Percentiles rank a stretch among this genome's conserved stretches.
Conservation (phyloP, 2,797 vertebrate species). For the Tenualosa thibaudeaui region DNA sequence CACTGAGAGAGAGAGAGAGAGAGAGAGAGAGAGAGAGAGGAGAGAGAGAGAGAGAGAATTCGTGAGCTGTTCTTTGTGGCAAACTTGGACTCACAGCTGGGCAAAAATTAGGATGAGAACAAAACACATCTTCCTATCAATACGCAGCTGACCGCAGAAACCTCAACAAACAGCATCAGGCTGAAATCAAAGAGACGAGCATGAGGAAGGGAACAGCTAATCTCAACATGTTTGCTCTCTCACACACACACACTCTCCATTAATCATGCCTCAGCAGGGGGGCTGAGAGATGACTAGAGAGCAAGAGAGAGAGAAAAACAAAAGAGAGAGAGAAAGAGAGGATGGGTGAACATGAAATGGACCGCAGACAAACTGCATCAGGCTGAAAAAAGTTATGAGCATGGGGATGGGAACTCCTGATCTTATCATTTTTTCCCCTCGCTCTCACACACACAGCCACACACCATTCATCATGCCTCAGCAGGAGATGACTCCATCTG, state of each 20-base stretch:
- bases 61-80: no score
- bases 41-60: neutral
- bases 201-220: neutral
- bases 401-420: neutral
- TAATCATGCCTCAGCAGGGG: no score
- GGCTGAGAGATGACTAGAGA: no score
- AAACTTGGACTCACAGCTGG: no score
- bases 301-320: neutral
- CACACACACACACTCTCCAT: neutral
- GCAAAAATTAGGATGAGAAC: no score
- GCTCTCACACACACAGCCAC: no score
- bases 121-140: no score
- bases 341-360: neutral
- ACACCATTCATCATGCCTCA: neutral
- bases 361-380: neutral
- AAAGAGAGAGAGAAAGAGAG: neutral
- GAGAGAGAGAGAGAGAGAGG: constrained; percentile 20
- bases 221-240: neutral
- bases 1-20: constrained; percentile 50
- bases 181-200: neutral
- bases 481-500: neutral
- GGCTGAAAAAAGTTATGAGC: neutral
- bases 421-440: no score
- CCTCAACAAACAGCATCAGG: neutral
- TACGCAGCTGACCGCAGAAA: neutral